These are phyloP conservation scores for Setophaga coronata DNA, from an alignment of 2,113 vertebrate species.

Conservation along the genomic window DNA sequence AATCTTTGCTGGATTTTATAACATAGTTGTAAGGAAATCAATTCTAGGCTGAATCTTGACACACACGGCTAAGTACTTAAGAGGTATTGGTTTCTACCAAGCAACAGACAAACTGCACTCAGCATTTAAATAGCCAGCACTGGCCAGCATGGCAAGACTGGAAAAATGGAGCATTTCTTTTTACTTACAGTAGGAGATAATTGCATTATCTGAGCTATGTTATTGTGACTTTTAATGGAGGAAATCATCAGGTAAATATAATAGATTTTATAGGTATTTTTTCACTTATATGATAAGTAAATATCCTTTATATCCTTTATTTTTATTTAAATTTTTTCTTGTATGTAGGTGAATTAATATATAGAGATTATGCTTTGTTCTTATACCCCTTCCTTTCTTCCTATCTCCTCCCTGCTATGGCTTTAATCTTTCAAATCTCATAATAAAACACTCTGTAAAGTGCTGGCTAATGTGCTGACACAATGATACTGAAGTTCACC, in stretches of 20 bases:
- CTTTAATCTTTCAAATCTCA: neutral
- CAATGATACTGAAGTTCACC: neutral
- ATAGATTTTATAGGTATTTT: neutral
- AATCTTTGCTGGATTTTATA: conserved; percentile 23
- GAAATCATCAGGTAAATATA: neutral
- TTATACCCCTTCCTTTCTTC: neutral
- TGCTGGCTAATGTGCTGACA: neutral
- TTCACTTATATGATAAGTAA: neutral
- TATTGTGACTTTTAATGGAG: neutral
- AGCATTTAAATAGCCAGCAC: neutral
- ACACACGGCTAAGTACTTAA: neutral
- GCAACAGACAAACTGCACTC: neutral
- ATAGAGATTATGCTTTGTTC: neutral
- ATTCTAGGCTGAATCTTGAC: conserved; percentile 3
- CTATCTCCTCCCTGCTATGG: neutral
- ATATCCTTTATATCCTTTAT: neutral
- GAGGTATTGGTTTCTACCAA: conserved; percentile 10
- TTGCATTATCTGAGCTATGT: neutral
- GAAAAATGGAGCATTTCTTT: neutral
- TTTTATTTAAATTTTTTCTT: neutral
- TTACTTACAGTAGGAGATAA: neutral
- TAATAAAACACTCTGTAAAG: neutral
- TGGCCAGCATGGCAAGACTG: neutral
- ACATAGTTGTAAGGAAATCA: conserved; percentile 29
- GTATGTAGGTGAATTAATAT: neutral